phyloP scores from a whole-genome alignment of 2,888 invertebrate genomes.

The Synergus laeviventris region DNA sequence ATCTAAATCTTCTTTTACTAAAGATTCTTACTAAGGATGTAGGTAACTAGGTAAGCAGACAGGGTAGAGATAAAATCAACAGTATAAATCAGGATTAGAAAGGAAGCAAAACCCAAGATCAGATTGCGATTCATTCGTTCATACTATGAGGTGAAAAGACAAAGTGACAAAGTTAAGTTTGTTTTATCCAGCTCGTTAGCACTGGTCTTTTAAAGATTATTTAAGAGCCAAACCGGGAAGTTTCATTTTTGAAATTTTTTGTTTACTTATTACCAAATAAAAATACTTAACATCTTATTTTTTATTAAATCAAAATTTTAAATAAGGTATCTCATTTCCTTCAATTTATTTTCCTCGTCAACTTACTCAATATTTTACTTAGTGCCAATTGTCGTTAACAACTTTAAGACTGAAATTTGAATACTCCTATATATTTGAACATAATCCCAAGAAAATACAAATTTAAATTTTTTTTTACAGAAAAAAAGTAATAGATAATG shows the following conservation, averaged over 20 bases:
- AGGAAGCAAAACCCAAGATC: constrained; percentile 40
- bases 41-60: constrained; percentile 8
- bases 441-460: no score
- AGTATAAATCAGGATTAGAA: constrained; percentile 43
- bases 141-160: constrained; percentile 9
- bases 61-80: constrained; percentile 44
- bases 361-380: no score
- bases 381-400: no score
- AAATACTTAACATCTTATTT: no score
- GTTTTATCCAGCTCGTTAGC: constrained; percentile 27
- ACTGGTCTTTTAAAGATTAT: constrained; percentile 20
- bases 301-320: no score
- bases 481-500: no score
- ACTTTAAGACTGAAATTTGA: no score
- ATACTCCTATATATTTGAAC: no score
- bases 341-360: no score
- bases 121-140: constrained; percentile 44
- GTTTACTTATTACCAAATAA: no score
- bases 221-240: neutral
- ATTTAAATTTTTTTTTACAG: no score
- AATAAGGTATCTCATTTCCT: no score
- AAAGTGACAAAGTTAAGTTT: constrained; percentile 19
- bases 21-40: neutral
- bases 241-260: neutral
- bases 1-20: neutral